phyloP scores from a whole-genome alignment of 2,797 vertebrate species.

The Chelidonichthys spinosus region DNA sequence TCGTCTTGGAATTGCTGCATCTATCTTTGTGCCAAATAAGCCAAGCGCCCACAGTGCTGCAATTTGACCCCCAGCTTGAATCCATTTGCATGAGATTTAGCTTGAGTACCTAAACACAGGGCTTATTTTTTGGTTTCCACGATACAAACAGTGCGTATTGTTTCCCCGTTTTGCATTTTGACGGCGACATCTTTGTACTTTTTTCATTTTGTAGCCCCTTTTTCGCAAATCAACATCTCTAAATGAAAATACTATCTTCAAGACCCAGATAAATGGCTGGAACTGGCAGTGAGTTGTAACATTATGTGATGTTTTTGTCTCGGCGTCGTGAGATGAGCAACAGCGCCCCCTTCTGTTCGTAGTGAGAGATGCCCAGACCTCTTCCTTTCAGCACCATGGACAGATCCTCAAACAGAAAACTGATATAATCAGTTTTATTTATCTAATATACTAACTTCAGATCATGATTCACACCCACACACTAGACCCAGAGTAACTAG shows the following conservation, averaged over 20 bases:
- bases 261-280: conserved; percentile 9
- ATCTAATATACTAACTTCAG: too few relatives aligned
- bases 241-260: not conserved
- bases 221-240: not conserved
- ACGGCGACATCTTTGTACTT: not conserved
- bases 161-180: not conserved
- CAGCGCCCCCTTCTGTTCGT: conserved; percentile 69
- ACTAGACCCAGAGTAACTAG: not conserved
- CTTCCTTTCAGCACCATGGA: conserved; percentile 57
- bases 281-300: conserved; percentile 6
- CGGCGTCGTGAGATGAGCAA: conserved; percentile 54
- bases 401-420: conserved; percentile 24
- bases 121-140: not conserved
- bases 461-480: not conserved
- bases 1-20: conserved; percentile 1
- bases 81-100: conserved; percentile 44
- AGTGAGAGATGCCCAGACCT: not conserved
- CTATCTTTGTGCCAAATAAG: conserved; percentile 26
- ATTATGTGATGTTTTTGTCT: not conserved
- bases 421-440: not conserved
- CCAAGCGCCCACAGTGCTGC: conserved; percentile 23
- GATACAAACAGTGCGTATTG: not conserved
- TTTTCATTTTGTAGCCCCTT: not conserved
- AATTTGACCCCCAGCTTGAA: conserved; percentile 39
- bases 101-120: conserved; percentile 18